Conservation (phyloP, 2,888 invertebrate species). For the Lysandra coridon region DNA sequence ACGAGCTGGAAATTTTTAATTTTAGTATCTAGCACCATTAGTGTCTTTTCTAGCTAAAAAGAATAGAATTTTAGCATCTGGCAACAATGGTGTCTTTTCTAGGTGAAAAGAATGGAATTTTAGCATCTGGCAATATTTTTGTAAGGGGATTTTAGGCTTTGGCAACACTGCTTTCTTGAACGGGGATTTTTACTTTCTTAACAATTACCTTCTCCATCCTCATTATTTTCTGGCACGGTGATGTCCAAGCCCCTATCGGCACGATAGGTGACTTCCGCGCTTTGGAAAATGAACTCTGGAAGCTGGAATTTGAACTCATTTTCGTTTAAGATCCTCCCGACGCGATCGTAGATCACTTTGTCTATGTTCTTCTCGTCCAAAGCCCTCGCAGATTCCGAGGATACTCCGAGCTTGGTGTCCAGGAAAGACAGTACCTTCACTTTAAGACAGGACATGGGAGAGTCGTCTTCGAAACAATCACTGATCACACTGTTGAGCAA, state of each 20-base stretch:
- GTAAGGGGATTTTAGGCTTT: background rate
- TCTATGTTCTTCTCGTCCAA: slow-evolving; percentile 84
- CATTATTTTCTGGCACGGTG: slow-evolving; percentile 76
- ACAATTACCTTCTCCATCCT: slow-evolving; percentile 78
- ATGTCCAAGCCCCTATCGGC: slow-evolving; percentile 84
- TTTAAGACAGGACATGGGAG: slow-evolving; percentile 87
- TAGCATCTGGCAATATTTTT: no score
- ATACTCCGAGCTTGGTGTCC: slow-evolving; percentile 84
- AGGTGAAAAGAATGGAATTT: no score
- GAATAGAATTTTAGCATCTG: no score
- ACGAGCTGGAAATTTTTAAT: slow-evolving; percentile 79
- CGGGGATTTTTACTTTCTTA: background rate
- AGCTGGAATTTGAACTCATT: slow-evolving; percentile 87
- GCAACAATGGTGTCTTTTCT: no score
- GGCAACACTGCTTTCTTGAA: background rate
- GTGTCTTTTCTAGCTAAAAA: no score
- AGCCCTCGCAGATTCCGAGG: slow-evolving; percentile 81
- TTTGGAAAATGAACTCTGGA: slow-evolving; percentile 86
- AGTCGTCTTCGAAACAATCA: slow-evolving; percentile 85
- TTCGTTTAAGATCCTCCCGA: slow-evolving; percentile 85
- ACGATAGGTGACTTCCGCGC: slow-evolving; percentile 84
- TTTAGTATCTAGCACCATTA: background rate
- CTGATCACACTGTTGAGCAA: slow-evolving; percentile 85
- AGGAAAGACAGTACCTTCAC: slow-evolving; percentile 88
- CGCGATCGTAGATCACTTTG: slow-evolving; percentile 86